Conservation (phyloP, 2,113 vertebrate genomes). For the Pteropus alecto region DNA sequence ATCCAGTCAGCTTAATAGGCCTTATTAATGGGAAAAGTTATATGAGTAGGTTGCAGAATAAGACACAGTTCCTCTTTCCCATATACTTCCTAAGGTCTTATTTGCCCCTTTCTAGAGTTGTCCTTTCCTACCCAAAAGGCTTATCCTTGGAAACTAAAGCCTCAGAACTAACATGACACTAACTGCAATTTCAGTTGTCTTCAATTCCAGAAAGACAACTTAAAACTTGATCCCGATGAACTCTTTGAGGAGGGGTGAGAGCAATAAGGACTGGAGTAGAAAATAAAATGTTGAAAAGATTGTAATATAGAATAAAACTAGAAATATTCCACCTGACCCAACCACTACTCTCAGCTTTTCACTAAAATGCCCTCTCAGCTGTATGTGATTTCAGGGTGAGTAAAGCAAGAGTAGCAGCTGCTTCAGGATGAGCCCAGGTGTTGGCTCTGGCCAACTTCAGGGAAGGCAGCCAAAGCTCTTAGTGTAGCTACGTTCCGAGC, state of each 20-base stretch:
- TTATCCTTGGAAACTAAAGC: background rate
- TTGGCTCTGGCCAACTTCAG: background rate
- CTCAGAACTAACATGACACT: background rate
- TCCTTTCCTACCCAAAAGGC: background rate
- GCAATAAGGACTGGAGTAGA: background rate
- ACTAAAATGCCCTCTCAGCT: background rate
- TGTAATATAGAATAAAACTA: background rate
- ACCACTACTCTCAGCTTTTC: background rate
- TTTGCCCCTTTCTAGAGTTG: background rate
- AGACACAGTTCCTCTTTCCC: background rate
- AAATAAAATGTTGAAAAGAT: background rate
- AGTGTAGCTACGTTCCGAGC: background rate
- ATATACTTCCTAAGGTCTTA: background rate
- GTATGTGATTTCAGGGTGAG: background rate
- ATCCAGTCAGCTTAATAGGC: background rate
- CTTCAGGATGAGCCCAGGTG: background rate
- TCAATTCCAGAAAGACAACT: background rate
- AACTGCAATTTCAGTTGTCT: background rate
- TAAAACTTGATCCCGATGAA: background rate
- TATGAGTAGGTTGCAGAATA: background rate
- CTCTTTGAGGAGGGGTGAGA: background rate
- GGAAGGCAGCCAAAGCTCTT: background rate
- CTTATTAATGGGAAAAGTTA: background rate
- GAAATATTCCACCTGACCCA: background rate
- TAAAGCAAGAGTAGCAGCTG: background rate